Evolutionary conservation across 2,113 vertebrate genomes (phyloP), one percentile per base, ranked within the genome.

Genomic region (Sinocyclocheilus grahami): DNA sequence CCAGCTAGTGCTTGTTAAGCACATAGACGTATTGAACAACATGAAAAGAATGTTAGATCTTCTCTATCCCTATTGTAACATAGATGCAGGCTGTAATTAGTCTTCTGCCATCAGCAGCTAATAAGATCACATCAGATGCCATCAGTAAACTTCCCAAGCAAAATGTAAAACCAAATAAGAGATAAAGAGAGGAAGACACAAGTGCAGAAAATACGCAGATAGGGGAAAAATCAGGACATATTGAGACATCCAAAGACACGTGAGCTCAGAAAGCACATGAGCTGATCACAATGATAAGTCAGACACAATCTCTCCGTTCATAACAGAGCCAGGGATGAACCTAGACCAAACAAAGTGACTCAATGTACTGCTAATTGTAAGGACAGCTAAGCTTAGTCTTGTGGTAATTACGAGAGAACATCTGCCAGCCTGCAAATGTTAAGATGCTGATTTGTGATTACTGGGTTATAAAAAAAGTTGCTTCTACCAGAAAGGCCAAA

Each of bases 211-310:
- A 9, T 14, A 37, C 80, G 24, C 62, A 51, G 16, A 62, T 14
- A 39, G 5, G 13, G 55, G 62, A 69, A 30, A 33, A 82, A 71
- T 60, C 67, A 72, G 27, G 24, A n/a, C 27, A 48, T 51, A 53
- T 55, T 51, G 72, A 78, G 63, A 89, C 60, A 87, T 24, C 51
- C 63, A 55, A 24, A 85, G 60, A 65, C 83, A 71, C 51, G 10
- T 60, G 60, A 84, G 69, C 67, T 53, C 51, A 67, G 60, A 81
- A 74, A 79, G 69, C 78, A 77, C 77, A 55, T 30, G 83, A 75
- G 83, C 58, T 79, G 72, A 87, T 85, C 78, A 13, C 46, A 82
- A 48, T 82, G 88, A 87, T 71, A 79, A 89, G 63, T 58, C 71
- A 82, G 69, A 39, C 79, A 51, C 79, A 78, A 14, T 37, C 22